Evolutionary conservation across 2,888 invertebrate species (phyloP), one percentile per base, ranked within the genome.

Genomic region (Acronicta leporina): DNA sequence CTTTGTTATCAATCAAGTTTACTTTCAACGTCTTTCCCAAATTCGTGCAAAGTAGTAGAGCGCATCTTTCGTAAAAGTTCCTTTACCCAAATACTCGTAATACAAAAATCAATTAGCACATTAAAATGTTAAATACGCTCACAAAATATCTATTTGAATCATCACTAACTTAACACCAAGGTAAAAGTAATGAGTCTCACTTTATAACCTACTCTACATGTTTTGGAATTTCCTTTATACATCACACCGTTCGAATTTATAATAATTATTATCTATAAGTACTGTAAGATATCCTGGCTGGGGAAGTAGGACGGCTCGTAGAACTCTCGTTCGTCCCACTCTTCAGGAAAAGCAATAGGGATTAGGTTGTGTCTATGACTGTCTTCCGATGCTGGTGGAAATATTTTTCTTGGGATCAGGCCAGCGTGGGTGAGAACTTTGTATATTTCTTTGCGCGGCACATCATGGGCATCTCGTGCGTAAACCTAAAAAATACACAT

Each of bases 381-480:
- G 9, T 30, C 15, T 25, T 42, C 56, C 0, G 50, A 47, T 9
- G 43, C n/a, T 8, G 57, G 42, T 2, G 59, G 48, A 25, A 49
- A 70, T 10, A n/a, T 43, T 49, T 80, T 75, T 41, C 95, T 85
- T 27, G 92, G 89, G 46, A 96, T 89, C 25, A 96, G 87, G 2
- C 96, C 96, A 0, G 96, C 96, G 83, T 96, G 96, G 0, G 95
- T 95, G 47, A 96, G 88, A 41, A 96, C 95, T 50, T 95, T 95
- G 87, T 96, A 96, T 68, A 96, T 96, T 82, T 96, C 95, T 47
- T 92, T 90, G 16, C 96, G 94, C n/a, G 96, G 87, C 46, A 96
- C 95, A 66, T 94, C 92, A 73, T 96, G 95, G 2, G 96, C 94
- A 70, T 96, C 95, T 30, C 96, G 90, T 45, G 95, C 93, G 73